phyloP scores from a whole-genome alignment of 2,888 invertebrate genomes.

The Euplagia quadripunctaria region DNA sequence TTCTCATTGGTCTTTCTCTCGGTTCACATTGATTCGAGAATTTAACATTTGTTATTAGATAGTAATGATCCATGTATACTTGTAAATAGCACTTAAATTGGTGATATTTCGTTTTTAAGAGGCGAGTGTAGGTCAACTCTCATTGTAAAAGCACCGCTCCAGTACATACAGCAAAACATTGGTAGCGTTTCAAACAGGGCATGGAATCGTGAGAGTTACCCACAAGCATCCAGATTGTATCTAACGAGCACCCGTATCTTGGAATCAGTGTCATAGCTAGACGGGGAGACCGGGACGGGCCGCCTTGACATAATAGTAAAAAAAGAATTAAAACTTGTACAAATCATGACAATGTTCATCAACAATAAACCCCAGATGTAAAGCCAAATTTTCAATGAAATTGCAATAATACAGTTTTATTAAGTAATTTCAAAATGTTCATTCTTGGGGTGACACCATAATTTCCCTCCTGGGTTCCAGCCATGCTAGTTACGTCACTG shows the following conservation, averaged over 20 bases:
- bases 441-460: too few species aligned
- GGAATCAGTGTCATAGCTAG: too few species aligned
- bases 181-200: neutral
- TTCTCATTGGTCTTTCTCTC: neutral
- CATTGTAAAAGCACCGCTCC: neutral
- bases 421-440: too few species aligned
- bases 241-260: neutral
- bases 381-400: neutral
- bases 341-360: neutral
- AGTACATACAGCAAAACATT: neutral
- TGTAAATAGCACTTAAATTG: neutral
- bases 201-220: neutral
- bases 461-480: too few species aligned
- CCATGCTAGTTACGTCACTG: neutral
- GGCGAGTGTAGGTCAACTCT: neutral
- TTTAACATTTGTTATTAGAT: neutral
- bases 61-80: too few species aligned
- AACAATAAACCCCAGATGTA: neutral
- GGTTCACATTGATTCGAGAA: neutral
- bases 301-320: neutral
- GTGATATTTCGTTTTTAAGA: neutral
- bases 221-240: neutral
- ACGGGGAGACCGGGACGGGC: neutral
- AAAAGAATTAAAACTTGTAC: neutral
- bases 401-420: neutral